Evolutionary conservation across 2,113 vertebrate genomes (phyloP).

Genomic region (Brachyistius frenatus): DNA sequence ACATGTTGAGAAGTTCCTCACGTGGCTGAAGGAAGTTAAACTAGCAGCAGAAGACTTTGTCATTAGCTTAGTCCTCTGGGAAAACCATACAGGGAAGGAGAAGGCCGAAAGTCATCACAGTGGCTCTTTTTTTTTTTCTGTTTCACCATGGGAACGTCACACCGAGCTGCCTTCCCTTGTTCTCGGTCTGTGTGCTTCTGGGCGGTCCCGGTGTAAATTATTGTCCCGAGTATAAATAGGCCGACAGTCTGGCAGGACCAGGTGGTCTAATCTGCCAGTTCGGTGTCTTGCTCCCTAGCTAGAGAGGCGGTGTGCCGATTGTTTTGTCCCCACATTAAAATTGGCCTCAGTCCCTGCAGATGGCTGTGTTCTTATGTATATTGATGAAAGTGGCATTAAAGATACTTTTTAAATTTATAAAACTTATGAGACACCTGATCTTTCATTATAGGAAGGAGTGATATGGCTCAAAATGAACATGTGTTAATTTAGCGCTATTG

Average conservation of each 20-base stretch:
- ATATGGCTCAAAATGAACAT: too few relatives aligned
- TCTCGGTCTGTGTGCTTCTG: constrained; percentile 39
- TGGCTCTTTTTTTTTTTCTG: constrained; percentile 5
- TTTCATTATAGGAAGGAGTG: background rate
- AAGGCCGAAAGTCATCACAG: constrained; percentile 36
- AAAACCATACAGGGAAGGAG: constrained; percentile 14
- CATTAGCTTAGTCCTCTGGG: constrained; percentile 34
- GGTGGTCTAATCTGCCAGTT: constrained; percentile 79
- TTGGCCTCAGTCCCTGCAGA: constrained; percentile 46
- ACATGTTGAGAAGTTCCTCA: constrained; percentile 10
- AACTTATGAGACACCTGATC: background rate
- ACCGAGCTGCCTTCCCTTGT: constrained; percentile 20
- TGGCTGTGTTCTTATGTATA: constrained; percentile 20
- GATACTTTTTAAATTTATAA: background rate
- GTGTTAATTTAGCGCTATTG: background rate
- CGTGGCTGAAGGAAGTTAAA: background rate
- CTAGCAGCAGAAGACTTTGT: constrained; percentile 7
- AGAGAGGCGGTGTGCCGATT: constrained; percentile 33
- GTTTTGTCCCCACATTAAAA: constrained; percentile 57
- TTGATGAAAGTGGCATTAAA: constrained; percentile 31
- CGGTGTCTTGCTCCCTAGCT: constrained; percentile 59
- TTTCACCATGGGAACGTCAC: constrained; percentile 34
- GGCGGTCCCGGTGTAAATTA: constrained; percentile 69
- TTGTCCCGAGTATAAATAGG: constrained; percentile 82
- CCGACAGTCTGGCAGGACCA: constrained; percentile 77